Percentiles rank a stretch among this genome's conserved stretches.
These are phyloP conservation scores for Trissolcus japonicus DNA, from an alignment of 2,888 invertebrate species.

Conservation along the genomic window DNA sequence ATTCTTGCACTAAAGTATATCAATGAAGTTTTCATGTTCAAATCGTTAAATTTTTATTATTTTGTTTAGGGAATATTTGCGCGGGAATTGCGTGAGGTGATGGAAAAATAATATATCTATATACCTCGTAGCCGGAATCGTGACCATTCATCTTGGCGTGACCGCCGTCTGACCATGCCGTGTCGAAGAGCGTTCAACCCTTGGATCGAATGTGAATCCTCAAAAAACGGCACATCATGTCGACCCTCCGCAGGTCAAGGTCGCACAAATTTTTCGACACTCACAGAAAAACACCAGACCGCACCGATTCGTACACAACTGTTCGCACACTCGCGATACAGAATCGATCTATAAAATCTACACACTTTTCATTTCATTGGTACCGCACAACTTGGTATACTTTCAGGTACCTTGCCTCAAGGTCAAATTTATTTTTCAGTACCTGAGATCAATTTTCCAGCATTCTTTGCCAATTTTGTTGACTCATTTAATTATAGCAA, in stretches of 20 bases:
- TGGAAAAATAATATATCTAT: not conserved
- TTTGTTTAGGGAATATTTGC: not conserved
- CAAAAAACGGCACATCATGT: slow-evolving; percentile 59
- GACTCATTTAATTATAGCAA: no score
- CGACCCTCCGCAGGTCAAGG: slow-evolving; percentile 59
- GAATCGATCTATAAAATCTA: not conserved
- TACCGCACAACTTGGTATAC: no score
- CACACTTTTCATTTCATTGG: no score
- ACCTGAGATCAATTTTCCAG: no score
- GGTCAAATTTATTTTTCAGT: no score
- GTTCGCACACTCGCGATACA: not conserved
- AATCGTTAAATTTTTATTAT: no score
- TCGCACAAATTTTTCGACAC: slow-evolving; percentile 60
- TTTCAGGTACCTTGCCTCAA: no score
- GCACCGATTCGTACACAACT: not conserved
- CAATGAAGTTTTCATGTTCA: no score
- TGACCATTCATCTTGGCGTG: slow-evolving; percentile 74
- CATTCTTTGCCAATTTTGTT: no score
- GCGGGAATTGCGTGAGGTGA: slow-evolving; percentile 5
- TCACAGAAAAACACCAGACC: slow-evolving; percentile 11
- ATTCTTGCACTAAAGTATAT: no score
- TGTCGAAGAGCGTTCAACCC: slow-evolving; percentile 66
- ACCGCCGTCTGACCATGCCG: slow-evolving; percentile 71
- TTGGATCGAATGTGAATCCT: slow-evolving; percentile 59
- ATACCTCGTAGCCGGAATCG: slow-evolving; percentile 71